Conservation (phyloP, 2,888 invertebrate genomes). For the Acanthacorydalis orientalis region DNA sequence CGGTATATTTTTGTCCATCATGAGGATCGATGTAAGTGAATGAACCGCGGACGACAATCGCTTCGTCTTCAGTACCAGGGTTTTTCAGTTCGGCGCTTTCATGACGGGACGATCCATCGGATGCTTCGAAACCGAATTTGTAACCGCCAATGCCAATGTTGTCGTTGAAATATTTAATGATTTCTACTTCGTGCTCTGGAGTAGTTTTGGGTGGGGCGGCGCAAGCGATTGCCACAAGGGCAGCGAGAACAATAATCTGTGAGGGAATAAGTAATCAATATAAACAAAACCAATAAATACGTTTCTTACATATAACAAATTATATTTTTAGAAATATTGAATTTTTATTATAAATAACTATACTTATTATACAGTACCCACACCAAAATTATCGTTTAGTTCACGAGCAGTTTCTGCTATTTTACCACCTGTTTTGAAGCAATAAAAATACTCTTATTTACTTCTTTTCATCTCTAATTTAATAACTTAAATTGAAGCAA, state of each 20-base stretch:
- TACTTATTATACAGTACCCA: too few relatives aligned
- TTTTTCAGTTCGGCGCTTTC: slow-evolving; percentile 28
- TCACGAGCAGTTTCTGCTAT: too few relatives aligned
- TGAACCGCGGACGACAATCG: slow-evolving; percentile 25
- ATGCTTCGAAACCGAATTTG: slow-evolving; percentile 28
- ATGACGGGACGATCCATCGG: slow-evolving; percentile 35
- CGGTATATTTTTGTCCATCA: slow-evolving; percentile 25
- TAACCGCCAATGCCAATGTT: neutral
- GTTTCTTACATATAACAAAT: too few relatives aligned
- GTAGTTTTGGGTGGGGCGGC: slow-evolving; percentile 14
- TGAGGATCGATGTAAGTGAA: slow-evolving; percentile 33
- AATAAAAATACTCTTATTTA: too few relatives aligned
- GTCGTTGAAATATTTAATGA: neutral
- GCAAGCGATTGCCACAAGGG: slow-evolving; percentile 14
- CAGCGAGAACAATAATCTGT: slow-evolving; percentile 6
- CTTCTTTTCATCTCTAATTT: too few relatives aligned
- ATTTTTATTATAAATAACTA: too few relatives aligned
- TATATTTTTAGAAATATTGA: too few relatives aligned
- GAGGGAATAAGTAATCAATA: neutral
- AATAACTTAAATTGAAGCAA: too few relatives aligned
- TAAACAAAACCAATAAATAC: too few relatives aligned
- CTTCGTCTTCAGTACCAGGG: slow-evolving; percentile 26
- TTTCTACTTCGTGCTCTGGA: neutral
- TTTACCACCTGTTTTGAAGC: too few relatives aligned
- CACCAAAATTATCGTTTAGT: too few relatives aligned